phyloP scores from a whole-genome alignment of 1,140 invertebrate genomes.

The Pseudoatta argentina region DNA sequence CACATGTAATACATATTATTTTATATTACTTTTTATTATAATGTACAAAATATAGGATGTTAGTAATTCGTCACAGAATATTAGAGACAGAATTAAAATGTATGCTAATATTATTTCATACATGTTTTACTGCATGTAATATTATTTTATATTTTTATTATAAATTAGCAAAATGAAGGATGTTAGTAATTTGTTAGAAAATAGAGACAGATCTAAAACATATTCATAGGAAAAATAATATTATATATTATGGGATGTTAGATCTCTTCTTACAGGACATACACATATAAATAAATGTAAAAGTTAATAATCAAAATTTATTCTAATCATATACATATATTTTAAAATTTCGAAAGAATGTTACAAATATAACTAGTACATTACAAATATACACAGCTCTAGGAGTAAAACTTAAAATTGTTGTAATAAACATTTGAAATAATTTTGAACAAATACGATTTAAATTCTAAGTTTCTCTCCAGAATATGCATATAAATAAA shows the following conservation, averaged over 20 bases:
- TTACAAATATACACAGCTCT: background rate
- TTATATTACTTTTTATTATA: background rate
- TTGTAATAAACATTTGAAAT: slow-evolving; percentile 17
- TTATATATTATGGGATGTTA: background rate
- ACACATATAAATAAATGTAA: background rate
- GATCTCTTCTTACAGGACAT: background rate
- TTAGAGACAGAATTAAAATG: background rate
- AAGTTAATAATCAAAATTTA: slow-evolving; percentile 15
- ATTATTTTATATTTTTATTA: background rate
- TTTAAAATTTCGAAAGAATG: background rate
- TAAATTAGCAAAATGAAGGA: background rate
- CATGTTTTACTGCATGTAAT: background rate
- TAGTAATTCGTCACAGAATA: background rate
- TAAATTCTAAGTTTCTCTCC: background rate
- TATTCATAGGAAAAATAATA: background rate
- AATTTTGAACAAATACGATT: slow-evolving; percentile 13
- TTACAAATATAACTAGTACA: background rate
- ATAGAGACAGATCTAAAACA: background rate
- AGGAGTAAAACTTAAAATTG: background rate
- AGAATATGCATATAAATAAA: background rate
- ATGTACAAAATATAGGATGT: background rate
- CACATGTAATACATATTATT: background rate
- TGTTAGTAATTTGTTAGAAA: background rate
- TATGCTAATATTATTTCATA: background rate
- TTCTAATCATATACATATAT: background rate